Conservation (phyloP, 1,140 invertebrate genomes). For the Muscidifurax raptorellus region DNA sequence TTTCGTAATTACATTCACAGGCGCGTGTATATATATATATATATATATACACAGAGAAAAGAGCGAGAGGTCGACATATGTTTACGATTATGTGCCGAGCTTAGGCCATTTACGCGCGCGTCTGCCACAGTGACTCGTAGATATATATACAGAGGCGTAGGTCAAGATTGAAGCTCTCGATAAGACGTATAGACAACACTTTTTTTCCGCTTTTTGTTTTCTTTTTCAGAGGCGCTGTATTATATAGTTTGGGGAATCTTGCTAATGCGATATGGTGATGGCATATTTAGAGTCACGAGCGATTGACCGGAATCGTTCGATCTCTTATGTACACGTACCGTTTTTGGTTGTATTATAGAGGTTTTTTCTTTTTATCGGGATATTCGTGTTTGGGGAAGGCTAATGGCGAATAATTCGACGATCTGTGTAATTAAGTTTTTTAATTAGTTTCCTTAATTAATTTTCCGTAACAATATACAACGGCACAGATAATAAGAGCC, state of each 20-base stretch:
- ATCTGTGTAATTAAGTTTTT: too few relatives aligned
- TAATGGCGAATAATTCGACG: too few relatives aligned
- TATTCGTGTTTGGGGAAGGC: too few relatives aligned
- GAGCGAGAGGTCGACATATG: conserved; percentile 25
- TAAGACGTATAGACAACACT: neutral
- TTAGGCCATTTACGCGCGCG: neutral
- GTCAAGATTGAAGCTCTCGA: neutral
- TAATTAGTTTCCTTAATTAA: too few relatives aligned
- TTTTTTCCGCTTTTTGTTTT: neutral
- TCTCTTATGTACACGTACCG: too few relatives aligned
- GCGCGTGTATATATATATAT: too few relatives aligned
- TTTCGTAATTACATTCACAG: neutral
- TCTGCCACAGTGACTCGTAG: neutral
- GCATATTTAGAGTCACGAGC: neutral
- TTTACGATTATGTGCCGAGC: conserved; percentile 24
- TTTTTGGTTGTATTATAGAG: too few relatives aligned
- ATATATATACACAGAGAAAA: too few relatives aligned
- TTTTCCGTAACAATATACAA: too few relatives aligned
- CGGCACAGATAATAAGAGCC: too few relatives aligned
- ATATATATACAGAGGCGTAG: too few relatives aligned
- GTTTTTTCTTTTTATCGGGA: too few relatives aligned
- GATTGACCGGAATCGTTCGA: neutral
- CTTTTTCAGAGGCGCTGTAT: neutral
- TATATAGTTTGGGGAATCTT: neutral
- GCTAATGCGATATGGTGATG: neutral